A percentile compares a stretch with the other conserved stretches of the same genome.
Evolutionary conservation across 2,888 invertebrate genomes (phyloP).

Genomic region (Drosophila seclusa): DNA sequence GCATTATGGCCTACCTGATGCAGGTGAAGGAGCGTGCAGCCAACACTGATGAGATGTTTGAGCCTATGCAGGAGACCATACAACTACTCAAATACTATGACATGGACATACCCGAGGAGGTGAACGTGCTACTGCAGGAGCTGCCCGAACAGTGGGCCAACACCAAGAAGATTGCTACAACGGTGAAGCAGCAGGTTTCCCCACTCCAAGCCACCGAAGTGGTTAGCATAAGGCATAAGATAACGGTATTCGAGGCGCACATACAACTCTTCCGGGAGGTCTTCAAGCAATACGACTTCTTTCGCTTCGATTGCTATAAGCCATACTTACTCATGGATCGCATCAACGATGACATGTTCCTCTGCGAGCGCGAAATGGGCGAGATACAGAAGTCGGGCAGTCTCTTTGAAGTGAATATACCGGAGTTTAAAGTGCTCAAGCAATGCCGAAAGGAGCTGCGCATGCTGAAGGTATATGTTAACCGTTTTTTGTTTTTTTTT

Average conservation of each 20-base stretch:
- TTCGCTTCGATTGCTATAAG: slow-evolving; percentile 90
- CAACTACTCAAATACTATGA: slow-evolving; percentile 97
- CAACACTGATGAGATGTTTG: slow-evolving; percentile 97
- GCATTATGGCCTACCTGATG: slow-evolving; percentile 96
- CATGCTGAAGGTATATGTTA: slow-evolving; percentile 90
- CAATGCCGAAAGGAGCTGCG: slow-evolving; percentile 96
- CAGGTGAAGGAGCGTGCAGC: slow-evolving; percentile 95
- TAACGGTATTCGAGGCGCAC: slow-evolving; percentile 92
- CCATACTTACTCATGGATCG: slow-evolving; percentile 92
- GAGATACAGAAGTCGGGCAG: slow-evolving; percentile 95
- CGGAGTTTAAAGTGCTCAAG: slow-evolving; percentile 96
- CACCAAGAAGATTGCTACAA: slow-evolving; percentile 95
- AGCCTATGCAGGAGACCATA: slow-evolving; percentile 96
- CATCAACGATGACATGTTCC: slow-evolving; percentile 91
- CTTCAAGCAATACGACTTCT: slow-evolving; percentile 92
- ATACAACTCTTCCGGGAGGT: slow-evolving; percentile 94
- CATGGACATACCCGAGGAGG: slow-evolving; percentile 98
- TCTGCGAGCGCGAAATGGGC: slow-evolving; percentile 94
- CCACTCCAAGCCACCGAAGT: slow-evolving; percentile 98
- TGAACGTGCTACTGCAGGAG: slow-evolving; percentile 95
- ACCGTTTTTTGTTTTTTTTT: slow-evolving; percentile 11
- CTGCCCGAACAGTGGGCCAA: slow-evolving; percentile 98
- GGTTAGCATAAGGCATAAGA: slow-evolving; percentile 94
- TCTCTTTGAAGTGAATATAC: slow-evolving; percentile 96
- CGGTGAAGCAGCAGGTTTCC: slow-evolving; percentile 97